Conservation (phyloP, 1,140 invertebrate species). For the Nautilus pompilius region DNA sequence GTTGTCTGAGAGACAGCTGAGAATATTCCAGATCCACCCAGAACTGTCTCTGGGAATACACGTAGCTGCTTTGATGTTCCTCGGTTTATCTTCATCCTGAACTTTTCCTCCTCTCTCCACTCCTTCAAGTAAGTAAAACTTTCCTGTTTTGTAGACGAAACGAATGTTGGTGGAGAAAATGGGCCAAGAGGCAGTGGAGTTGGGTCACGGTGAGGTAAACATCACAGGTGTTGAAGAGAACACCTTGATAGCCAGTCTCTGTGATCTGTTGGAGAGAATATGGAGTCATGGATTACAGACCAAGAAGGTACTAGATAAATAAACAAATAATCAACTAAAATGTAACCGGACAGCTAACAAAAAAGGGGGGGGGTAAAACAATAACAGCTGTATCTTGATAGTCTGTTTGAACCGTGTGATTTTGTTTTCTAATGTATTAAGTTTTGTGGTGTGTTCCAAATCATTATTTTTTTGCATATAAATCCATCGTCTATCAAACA, state of each 20-base stretch:
- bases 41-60: neutral
- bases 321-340: too few relatives aligned
- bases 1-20: too few relatives aligned
- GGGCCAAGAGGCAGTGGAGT: constrained; percentile 81
- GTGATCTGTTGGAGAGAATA: constrained; percentile 94
- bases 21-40: too few relatives aligned
- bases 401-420: too few relatives aligned
- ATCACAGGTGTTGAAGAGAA: constrained; percentile 86
- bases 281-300: constrained; percentile 96
- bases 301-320: constrained; percentile 82
- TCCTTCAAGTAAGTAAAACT: neutral
- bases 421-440: too few relatives aligned
- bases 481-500: too few relatives aligned
- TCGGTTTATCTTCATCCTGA: neutral
- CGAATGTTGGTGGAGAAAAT: constrained; percentile 97
- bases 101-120: neutral
- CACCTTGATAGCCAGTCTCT: constrained; percentile 93
- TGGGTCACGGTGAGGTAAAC: constrained; percentile 69
- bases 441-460: too few relatives aligned
- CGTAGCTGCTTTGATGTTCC: neutral
- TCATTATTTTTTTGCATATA: too few relatives aligned
- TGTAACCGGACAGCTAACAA: too few relatives aligned
- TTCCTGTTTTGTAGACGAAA: constrained; percentile 72
- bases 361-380: too few relatives aligned
- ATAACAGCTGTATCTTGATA: too few relatives aligned